Base-by-base conservation (phyloP, 2,113 vertebrate species). In the Pedetes capensis region DNA sequence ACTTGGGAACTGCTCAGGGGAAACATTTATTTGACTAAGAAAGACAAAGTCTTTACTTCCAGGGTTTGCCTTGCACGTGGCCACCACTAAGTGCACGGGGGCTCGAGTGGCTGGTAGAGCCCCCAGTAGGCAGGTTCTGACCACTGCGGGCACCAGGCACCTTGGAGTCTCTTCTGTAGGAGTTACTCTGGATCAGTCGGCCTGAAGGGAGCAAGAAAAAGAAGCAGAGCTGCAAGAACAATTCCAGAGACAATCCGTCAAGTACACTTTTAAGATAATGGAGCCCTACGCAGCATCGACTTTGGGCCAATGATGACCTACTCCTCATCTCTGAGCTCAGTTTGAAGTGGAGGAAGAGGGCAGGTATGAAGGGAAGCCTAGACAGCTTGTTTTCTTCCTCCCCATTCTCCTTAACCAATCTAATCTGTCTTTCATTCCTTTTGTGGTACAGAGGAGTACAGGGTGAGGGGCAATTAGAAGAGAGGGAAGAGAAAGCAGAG, bases 21-120 rank as follows among this genome's bases (percentile, higher is more conserved):
- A 0, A 12, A 91, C 69, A 1, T 98, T 98, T 98, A 97, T 98
- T 98, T 49, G 63, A 68, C 25, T 47, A 84, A 44, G 81, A n/a
- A 66, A 91, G 89, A 82, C 71, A 42, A 0, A 32, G 64, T 81
- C 93, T 78, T 97, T 98, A 99, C 98, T 99, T 99, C 99, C 99
- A 99, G 0, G 99, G 99, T 90, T 98, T 98, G 89, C 71, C 97
- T 78, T 98, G 98, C 71, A 96, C 5, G 86, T 83, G 91, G 69
- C 93, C 96, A 89, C 98, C 98, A 97, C 98, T 98, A 82, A 98
- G 96, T 0, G 97, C 96, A 18, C 98, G 97, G 92, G 97, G 3
- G 42, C 97, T 95, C 7, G 98, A 94, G 79, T 97, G 93, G 64
- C 95, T 84, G 2, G 89, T 17, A 1, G 92, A 96, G 74, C 91